These are phyloP conservation scores for Pammene fasciana DNA, from an alignment of 2,888 invertebrate species.

Conservation along the genomic window DNA sequence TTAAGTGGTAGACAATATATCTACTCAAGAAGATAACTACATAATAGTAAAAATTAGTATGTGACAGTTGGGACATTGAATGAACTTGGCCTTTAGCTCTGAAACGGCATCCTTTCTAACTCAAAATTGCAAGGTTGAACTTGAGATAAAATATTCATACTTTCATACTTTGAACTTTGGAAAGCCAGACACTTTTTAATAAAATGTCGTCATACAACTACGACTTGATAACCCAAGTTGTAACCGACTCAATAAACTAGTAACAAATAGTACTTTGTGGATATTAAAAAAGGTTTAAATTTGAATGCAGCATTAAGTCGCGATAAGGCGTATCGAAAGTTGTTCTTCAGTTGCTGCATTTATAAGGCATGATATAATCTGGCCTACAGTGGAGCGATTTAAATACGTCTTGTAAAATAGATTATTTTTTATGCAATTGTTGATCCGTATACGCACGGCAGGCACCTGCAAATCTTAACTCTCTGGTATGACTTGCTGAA, in stretches of 20 bases:
- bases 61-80: constrained; percentile 40
- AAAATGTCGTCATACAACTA: constrained; percentile 51
- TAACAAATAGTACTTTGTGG: background rate
- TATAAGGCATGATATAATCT: constrained; percentile 60
- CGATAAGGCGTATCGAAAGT: background rate
- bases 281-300: background rate
- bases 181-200: constrained; percentile 40
- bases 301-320: background rate
- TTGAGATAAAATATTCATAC: constrained; percentile 38
- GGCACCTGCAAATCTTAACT: constrained; percentile 20
- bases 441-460: constrained; percentile 8
- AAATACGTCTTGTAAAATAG: constrained; percentile 39
- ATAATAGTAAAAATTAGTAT: background rate
- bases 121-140: constrained; percentile 33
- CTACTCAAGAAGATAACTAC: no score
- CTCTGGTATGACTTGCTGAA: constrained; percentile 7
- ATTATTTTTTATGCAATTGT: constrained; percentile 38
- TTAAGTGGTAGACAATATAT: no score
- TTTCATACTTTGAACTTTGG: constrained; percentile 41
- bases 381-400: constrained; percentile 47
- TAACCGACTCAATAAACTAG: background rate
- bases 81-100: constrained; percentile 24
- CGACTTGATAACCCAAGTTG: background rate
- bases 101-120: constrained; percentile 23
- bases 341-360: constrained; percentile 52